Evolutionary conservation across 2,888 invertebrate species (phyloP).

Genomic region (Isotomurus palustris): DNA sequence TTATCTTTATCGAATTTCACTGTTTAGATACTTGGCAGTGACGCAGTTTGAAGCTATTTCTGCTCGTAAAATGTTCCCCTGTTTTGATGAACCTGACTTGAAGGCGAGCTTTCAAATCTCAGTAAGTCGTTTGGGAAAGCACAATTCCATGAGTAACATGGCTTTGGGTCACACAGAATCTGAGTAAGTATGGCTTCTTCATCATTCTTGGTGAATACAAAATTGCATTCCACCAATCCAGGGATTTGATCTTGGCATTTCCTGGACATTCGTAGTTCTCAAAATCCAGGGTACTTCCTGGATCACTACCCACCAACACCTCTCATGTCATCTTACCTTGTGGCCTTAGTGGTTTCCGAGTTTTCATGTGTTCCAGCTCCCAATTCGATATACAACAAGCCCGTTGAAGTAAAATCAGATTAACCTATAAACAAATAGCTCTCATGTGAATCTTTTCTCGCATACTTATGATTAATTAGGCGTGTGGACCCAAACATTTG

Average conservation of each 20-base stretch:
- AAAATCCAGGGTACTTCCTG: conserved; percentile 26
- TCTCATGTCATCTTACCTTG: conserved; percentile 34
- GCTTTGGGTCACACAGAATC: conserved; percentile 14
- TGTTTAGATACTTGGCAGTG: conserved; percentile 22
- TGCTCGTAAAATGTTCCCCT: conserved; percentile 32
- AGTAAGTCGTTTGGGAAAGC: conserved; percentile 18
- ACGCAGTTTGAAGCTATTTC: conserved; percentile 34
- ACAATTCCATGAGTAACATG: conserved; percentile 35
- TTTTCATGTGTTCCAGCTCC: conserved; percentile 20
- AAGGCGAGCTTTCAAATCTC: conserved; percentile 31
- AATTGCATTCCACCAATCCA: not conserved
- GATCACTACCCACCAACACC: conserved; percentile 33
- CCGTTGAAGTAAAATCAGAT: conserved; percentile 18
- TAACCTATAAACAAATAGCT: too few relatives aligned
- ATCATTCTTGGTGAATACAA: not conserved
- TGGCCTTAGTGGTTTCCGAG: conserved; percentile 36
- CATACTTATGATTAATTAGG: conserved; percentile 8
- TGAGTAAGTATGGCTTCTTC: conserved; percentile 20
- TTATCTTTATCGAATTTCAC: too few relatives aligned
- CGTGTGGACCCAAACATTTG: conserved; percentile 23
- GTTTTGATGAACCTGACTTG: conserved; percentile 32
- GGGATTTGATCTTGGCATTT: not conserved
- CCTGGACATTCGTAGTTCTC: conserved; percentile 11
- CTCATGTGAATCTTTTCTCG: not conserved
- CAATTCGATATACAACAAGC: conserved; percentile 9